These are phyloP conservation scores for Eupithecia inturbata DNA, from an alignment of 2,888 invertebrate species.

Conservation along the genomic window DNA sequence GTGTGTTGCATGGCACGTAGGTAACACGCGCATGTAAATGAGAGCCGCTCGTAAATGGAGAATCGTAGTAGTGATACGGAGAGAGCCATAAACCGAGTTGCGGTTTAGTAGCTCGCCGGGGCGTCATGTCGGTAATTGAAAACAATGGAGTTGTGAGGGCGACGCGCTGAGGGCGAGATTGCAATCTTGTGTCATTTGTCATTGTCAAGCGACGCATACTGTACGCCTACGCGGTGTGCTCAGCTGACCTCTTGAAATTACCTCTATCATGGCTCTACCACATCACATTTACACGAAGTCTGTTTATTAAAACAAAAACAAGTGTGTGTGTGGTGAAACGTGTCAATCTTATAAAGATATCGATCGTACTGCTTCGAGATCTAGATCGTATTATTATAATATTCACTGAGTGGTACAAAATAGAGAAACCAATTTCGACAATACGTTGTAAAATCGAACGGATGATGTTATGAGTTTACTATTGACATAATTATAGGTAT, in stretches of 20 bases:
- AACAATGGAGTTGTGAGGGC: conserved; percentile 80
- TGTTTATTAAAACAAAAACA: neutral
- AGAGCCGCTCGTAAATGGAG: conserved; percentile 64
- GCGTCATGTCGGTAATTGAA: conserved; percentile 83
- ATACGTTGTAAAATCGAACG: conserved; percentile 6
- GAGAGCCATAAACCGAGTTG: conserved; percentile 75
- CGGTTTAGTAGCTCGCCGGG: conserved; percentile 74
- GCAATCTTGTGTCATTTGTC: conserved; percentile 91
- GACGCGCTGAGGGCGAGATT: conserved; percentile 85
- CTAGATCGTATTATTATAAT: neutral
- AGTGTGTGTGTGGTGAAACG: neutral
- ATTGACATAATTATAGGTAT: conserved; percentile 30
- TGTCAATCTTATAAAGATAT: neutral
- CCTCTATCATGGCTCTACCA: conserved; percentile 59
- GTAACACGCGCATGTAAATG: conserved; percentile 66
- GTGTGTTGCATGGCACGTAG: conserved; percentile 45
- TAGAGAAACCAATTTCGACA: neutral
- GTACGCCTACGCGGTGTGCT: conserved; percentile 65
- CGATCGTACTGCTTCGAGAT: neutral
- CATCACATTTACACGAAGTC: neutral
- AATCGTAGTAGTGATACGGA: conserved; percentile 74
- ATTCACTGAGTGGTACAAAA: neutral
- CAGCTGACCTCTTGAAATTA: conserved; percentile 76
- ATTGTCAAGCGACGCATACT: conserved; percentile 85
- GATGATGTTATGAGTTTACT: conserved; percentile 15